phyloP scores from a whole-genome alignment of 2,797 vertebrate genomes.

The Petrocephalus schoutedeni region DNA sequence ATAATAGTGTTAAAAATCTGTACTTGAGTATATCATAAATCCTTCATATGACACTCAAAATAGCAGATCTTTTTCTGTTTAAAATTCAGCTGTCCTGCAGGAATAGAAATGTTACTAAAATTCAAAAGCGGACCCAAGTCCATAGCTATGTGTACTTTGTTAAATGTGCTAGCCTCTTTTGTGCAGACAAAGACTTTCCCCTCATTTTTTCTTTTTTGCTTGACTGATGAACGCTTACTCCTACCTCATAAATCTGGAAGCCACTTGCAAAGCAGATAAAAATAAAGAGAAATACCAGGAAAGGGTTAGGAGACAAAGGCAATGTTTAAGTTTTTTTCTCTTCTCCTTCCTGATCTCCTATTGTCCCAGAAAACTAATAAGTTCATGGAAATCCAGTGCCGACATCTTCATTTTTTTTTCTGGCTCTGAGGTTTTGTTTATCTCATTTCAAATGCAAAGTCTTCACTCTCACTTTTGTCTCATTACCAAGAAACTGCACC shows the following conservation, averaged over 20 bases:
- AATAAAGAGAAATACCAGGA: slow-evolving; percentile 46
- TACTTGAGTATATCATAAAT: slow-evolving; percentile 46
- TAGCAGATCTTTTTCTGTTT: slow-evolving; percentile 44
- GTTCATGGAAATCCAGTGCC: slow-evolving; percentile 38
- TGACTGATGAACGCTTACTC: too few species aligned
- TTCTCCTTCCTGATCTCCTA: slow-evolving; percentile 43
- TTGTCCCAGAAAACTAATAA: neutral
- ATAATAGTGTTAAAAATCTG: slow-evolving; percentile 43
- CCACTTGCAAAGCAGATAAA: slow-evolving; percentile 66
- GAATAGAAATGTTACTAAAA: slow-evolving; percentile 20
- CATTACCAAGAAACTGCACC: neutral
- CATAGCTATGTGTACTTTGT: slow-evolving; percentile 36
- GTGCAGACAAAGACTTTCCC: slow-evolving; percentile 34
- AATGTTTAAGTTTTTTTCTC: slow-evolving; percentile 31
- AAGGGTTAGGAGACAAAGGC: slow-evolving; percentile 52
- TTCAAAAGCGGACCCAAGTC: slow-evolving; percentile 9
- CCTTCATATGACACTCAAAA: slow-evolving; percentile 51
- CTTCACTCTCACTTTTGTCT: neutral
- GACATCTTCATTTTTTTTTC: neutral
- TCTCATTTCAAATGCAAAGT: neutral
- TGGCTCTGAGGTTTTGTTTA: neutral
- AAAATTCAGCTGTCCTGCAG: slow-evolving; percentile 38
- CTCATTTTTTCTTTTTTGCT: slow-evolving; percentile 13
- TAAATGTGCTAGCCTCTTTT: slow-evolving; percentile 41
- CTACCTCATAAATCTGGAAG: slow-evolving; percentile 66